Evolutionary conservation across 2,113 vertebrate species (phyloP), one percentile per base, ranked within the genome.

Genomic region (Parotia lawesii): DNA sequence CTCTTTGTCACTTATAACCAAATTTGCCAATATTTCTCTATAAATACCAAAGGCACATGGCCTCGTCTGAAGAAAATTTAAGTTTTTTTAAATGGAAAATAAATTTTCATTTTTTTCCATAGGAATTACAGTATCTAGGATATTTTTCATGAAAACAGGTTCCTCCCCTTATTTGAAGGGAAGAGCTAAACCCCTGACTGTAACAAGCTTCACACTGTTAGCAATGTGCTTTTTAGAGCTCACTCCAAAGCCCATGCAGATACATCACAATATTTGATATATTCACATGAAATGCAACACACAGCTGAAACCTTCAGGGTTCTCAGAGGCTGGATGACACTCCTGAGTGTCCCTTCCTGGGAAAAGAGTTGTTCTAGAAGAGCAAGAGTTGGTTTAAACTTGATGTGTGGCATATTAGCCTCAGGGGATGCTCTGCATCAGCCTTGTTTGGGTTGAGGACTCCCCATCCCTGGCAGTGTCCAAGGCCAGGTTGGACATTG

Each of bases 401-500:
- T 73, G 37, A 19, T 40, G 10, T 57, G 57, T 53, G 75, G 31
- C 25, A 10, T 33, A 67, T 60, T 40, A 61, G 31, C 21, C 38
- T 69, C 70, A 47, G 10, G 27, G 54, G 29, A 31, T 22, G 22
- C 21, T 82, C 54, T 22, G 19, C 54, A 47, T 45, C 12, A 38
- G n/a, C 23, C 14, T 47, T 5, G 5, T 19, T 60, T 61, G 25
- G 12, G 14, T 5, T 54, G 67, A 60, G 60, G 29, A 8, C 7
- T 57, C 9, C 13, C 53, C 58, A 51, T 51, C 24, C n/a, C 53
- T 73, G 60, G 22, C 1, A 73, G 9, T 28, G 67, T 4, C 21
- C 53, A 54, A 42, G 9, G 10, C 45, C 67, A 66, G 14, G 29
- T 0, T 66, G 51, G 58, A 66, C 0, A 0, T 9, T 37, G 38